Base-by-base conservation (phyloP, 2,888 invertebrate species). In the Ferrisia virgata region DNA sequence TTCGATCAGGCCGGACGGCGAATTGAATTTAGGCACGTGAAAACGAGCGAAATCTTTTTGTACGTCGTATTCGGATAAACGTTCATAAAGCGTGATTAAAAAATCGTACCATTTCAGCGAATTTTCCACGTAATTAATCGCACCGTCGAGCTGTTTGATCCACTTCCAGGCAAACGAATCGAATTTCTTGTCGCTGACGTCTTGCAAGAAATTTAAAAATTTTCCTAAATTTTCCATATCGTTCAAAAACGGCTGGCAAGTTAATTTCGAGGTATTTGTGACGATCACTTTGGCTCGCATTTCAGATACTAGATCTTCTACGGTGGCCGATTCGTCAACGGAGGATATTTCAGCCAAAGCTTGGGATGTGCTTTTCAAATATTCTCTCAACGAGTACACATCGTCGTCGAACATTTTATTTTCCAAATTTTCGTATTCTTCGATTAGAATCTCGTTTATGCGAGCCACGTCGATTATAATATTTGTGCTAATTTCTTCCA, bases 61-160 rank as follows among this genome's bases (percentile, higher is more conserved):
- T 2, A 79, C 22, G 18, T 79, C 43, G 47, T 79, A 79, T 28
- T 40, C 15, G 8, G 79, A 47, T 18, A 79, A 43, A 25, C 47
- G 79, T n/a, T 40, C 6, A 18, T 47, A 13, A 0, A 79, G 18
- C n/a, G 15, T 9, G 8, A 11, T 18, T 15, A 79, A 22, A 39
- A 22, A 79, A 28, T 79, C 33, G 40, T 79, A 79, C 79, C 79
- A 79, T 47, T 47, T 47, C 0, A 47, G 22, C 1, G 79, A 79
- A 8, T 79, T 25, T n/a, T 79, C 22, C n/a, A 79, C 40, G 18
- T 79, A 79, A 15, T 18, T 40, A 22, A 40, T 31, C 15, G 47
- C 28, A 1, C 4, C 15, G 6, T 79, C 31, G 6, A 40, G n/a
- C 22, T 79, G 15, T 31, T 79, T 40, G 28, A 40, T 3, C 79